Conservation (phyloP, 1,140 invertebrate species). For the Drosophila sturtevanti region DNA sequence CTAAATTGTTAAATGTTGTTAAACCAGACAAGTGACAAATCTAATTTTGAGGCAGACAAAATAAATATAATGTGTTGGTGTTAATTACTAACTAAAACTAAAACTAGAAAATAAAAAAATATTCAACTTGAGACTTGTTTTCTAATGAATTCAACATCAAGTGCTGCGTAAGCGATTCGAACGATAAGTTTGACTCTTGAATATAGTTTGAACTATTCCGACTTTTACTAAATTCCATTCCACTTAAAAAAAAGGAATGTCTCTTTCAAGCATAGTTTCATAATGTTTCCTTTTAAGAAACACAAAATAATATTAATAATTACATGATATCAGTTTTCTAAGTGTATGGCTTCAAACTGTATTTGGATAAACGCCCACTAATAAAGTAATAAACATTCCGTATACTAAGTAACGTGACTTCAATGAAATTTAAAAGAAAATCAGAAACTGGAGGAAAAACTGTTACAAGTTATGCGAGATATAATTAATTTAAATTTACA, state of each 20-base stretch:
- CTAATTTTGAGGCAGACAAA: slow-evolving; percentile 24
- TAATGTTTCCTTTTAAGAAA: no score
- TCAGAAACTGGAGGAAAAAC: neutral
- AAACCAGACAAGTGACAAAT: slow-evolving; percentile 49
- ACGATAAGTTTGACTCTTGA: neutral
- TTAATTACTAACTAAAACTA: slow-evolving; percentile 42
- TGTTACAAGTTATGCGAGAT: slow-evolving; percentile 32
- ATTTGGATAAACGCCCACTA: slow-evolving; percentile 45
- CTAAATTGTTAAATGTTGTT: slow-evolving; percentile 6
- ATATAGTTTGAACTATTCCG: no score
- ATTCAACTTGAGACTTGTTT: neutral
- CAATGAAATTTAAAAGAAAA: slow-evolving; percentile 16
- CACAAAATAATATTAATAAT: no score
- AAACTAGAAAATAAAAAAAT: slow-evolving; percentile 8
- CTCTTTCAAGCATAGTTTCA: no score
- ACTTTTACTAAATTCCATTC: no score
- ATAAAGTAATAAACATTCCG: neutral
- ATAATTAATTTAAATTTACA: slow-evolving; percentile 73
- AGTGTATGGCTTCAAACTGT: neutral
- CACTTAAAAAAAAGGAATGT: no score
- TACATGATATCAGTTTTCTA: no score
- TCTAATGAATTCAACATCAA: neutral
- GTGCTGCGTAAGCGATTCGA: neutral
- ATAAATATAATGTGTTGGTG: slow-evolving; percentile 25
- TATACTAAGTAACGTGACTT: slow-evolving; percentile 35